phyloP scores from a whole-genome alignment of 2,797 vertebrate species.

The Bradypus variegatus region DNA sequence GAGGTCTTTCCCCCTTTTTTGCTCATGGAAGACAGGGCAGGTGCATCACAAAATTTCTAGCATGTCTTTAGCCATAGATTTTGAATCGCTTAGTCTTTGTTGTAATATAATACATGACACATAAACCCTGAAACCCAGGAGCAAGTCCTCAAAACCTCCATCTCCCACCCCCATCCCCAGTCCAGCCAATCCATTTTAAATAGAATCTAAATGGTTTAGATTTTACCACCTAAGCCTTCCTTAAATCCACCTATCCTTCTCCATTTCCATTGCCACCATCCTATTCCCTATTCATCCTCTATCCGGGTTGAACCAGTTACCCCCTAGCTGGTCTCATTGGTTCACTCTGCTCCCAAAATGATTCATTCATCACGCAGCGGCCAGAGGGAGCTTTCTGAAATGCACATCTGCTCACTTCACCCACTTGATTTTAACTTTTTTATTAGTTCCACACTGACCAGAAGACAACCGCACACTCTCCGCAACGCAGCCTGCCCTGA shows the following conservation, averaged over 20 bases:
- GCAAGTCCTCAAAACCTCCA: background rate
- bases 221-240: background rate
- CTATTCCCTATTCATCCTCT: rapidly evolving
- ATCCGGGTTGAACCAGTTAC: background rate
- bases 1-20: background rate
- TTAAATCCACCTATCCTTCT: background rate
- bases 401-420: too few species aligned
- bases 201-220: background rate
- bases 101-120: background rate
- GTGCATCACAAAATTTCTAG: background rate
- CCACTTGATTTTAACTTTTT: background rate
- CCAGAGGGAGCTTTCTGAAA: background rate
- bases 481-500: background rate
- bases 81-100: too few species aligned
- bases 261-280: background rate
- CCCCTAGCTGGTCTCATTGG: background rate
- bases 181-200: background rate
- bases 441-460: background rate
- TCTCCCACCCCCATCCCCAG: background rate
- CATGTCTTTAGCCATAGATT: background rate
- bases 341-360: background rate
- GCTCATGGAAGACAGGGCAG: background rate
- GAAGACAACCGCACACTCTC: background rate
- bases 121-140: background rate
- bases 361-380: background rate